Evolutionary conservation across 2,113 vertebrate genomes (phyloP), one percentile per base, ranked within the genome.

Genomic region (Calonectris borealis): DNA sequence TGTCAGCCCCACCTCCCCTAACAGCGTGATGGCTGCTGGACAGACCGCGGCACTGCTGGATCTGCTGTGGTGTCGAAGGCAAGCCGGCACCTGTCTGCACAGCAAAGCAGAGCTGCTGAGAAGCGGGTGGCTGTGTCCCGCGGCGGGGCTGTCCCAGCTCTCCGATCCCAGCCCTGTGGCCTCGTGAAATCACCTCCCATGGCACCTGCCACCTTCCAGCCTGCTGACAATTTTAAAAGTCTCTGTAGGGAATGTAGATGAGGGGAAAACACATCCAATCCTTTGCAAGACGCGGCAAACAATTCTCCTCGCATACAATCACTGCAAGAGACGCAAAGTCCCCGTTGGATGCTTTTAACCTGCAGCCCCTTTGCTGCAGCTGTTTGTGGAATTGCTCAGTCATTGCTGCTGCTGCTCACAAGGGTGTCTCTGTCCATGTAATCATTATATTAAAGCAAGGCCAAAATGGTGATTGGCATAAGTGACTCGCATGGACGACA

Each of bases 1-100:
- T 19, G 38, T 44, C 40, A 27, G 40, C n/a, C 22, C 14, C n/a
- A 44, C 32, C 32, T 38, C 13, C 44, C 26, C 24, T 16, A 6
- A 48, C 1, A 6, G 36, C 2, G 2, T 9, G 2, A 8, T n/a
- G 1, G 4, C 31, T 9, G 48, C 25, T 36, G 52, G 15, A 32
- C 5, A 19, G 62, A 29, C 72, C 5, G 2, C 42, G 36, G 72
- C 19, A 4, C 52, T n/a, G 61, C n/a, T 9, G 57, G 26, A 12
- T 31, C 32, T 40, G 46, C 36, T 14, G 18, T 24, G 15, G 19
- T 13, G 19, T 16, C 26, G 21, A 18, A 14, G 58, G 32, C 49
- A 51, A 10, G n/a, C 25, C 9, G 3, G 40, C 21, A 8, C 22
- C 20, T 7, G 16, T 16, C 69, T 11, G 29, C 31, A 19, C 9